phyloP scores from a whole-genome alignment of 2,797 vertebrate genomes.

The Rhabdomys pumilio region DNA sequence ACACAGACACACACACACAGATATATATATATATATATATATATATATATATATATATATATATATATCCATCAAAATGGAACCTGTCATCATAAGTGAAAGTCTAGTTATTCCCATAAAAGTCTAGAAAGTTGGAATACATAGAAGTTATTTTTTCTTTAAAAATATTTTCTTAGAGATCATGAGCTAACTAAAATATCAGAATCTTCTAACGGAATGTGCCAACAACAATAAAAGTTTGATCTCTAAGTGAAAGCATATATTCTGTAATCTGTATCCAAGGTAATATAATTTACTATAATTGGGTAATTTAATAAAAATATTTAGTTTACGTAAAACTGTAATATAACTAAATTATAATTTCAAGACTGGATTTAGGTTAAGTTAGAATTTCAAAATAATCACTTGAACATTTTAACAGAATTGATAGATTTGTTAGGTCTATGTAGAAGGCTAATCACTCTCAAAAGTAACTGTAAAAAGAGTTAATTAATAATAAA shows the following conservation, averaged over 20 bases:
- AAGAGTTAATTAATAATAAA: slow-evolving; percentile 26
- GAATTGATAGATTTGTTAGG: neutral
- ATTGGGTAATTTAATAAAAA: neutral
- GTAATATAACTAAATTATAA: neutral
- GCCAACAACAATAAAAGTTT: fast-evolving
- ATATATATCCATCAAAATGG: neutral
- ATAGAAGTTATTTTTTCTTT: neutral
- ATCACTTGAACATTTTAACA: neutral
- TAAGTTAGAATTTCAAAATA: neutral
- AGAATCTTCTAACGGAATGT: neutral
- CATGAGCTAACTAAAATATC: neutral
- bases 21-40: neutral
- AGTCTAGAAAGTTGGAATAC: neutral
- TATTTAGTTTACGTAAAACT: neutral
- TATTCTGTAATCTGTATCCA: neutral
- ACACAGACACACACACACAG: too few relatives aligned
- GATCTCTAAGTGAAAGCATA: neutral
- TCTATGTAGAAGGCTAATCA: neutral
- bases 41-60: neutral
- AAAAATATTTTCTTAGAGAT: neutral
- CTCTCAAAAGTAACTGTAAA: neutral
- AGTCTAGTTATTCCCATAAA: neutral
- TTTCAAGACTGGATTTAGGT: neutral
- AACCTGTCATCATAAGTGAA: neutral
- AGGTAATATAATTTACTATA: neutral